These are phyloP conservation scores for Caenorhabditis remanei DNA, from an alignment of 1,140 invertebrate species.

Conservation along the genomic window DNA sequence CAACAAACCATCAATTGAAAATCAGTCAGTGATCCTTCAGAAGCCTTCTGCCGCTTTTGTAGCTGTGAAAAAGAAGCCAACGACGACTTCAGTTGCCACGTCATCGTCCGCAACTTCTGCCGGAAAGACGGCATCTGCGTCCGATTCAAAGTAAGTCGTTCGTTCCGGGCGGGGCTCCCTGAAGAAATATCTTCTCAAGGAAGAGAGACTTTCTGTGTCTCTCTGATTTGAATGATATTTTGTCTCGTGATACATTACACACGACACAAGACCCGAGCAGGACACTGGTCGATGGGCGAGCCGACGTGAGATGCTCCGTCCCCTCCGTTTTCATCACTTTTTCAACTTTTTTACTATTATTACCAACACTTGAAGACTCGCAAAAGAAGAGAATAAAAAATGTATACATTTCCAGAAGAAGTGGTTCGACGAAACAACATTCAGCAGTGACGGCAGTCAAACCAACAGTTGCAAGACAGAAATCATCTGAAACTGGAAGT, in stretches of 20 bases:
- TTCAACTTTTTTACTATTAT: conserved; percentile 57
- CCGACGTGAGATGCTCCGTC: neutral
- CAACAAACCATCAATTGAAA: conserved; percentile 26
- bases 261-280: conserved; percentile 36
- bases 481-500: conserved; percentile 50
- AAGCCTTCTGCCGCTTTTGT: conserved; percentile 23
- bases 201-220: neutral
- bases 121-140: conserved; percentile 42
- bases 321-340: conserved; percentile 20
- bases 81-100: conserved; percentile 21
- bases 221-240: conserved; percentile 26
- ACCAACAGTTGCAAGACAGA: conserved; percentile 7
- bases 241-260: conserved; percentile 46
- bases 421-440: neutral
- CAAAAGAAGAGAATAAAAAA: conserved; percentile 11
- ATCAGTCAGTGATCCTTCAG: neutral
- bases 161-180: conserved; percentile 14
- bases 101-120: conserved; percentile 11
- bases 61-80: conserved; percentile 18
- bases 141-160: conserved; percentile 55
- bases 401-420: conserved; percentile 38
- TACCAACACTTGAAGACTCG: conserved; percentile 41
- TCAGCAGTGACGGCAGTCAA: neutral
- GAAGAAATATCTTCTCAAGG: conserved; percentile 23
- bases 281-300: neutral